These are phyloP conservation scores for Lasaia peninsularis DNA, from an alignment of 1,140 invertebrate species.

Conservation along the genomic window DNA sequence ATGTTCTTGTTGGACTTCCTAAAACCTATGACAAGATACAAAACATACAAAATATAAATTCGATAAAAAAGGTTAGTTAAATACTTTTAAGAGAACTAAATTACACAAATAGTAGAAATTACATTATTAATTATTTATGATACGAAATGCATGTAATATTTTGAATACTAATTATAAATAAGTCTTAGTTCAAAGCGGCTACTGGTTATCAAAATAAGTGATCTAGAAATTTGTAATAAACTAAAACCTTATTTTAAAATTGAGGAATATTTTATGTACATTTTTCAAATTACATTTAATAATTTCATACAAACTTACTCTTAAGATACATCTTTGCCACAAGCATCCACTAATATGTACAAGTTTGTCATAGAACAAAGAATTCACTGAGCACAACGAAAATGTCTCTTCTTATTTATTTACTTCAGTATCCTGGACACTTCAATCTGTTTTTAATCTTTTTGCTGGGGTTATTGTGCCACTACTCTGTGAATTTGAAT, in stretches of 20 bases:
- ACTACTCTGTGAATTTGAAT: conserved; percentile 92
- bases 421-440: background rate
- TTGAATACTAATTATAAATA: background rate
- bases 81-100: too few species aligned
- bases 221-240: background rate
- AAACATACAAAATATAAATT: too few species aligned
- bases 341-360: conserved; percentile 7
- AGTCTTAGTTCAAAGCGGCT: too few species aligned
- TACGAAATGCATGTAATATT: background rate
- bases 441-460: conserved; percentile 84
- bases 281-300: background rate
- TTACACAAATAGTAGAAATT: too few species aligned
- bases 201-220: too few species aligned
- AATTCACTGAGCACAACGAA: background rate
- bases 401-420: background rate
- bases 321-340: background rate
- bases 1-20: too few species aligned
- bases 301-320: background rate
- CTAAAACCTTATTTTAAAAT: background rate
- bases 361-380: conserved; percentile 1
- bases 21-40: too few species aligned
- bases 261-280: background rate
- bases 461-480: conserved; percentile 85
- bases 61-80: too few species aligned
- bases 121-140: too few species aligned